A percentile compares a stretch with the other conserved stretches of the same genome.
These are phyloP conservation scores for Nettapus auritus DNA, from an alignment of 2,113 vertebrate species.

Conservation along the genomic window DNA sequence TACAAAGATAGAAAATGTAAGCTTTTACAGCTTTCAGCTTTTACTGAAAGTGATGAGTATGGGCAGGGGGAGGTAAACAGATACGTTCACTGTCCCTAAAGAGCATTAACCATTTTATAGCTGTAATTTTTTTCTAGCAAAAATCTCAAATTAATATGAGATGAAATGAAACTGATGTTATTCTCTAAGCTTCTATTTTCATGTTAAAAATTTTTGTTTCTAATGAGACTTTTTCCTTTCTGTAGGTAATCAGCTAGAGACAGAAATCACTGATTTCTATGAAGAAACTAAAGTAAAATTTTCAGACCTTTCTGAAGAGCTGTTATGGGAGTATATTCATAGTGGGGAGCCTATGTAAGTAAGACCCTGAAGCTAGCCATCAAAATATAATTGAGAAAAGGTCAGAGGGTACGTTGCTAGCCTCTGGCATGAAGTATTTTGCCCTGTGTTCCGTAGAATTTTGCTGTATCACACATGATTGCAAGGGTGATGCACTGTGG, in stretches of 20 bases:
- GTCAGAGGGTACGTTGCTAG: background rate
- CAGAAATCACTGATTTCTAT: conserved; percentile 83
- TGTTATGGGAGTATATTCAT: conserved; percentile 94
- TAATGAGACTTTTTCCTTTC: background rate
- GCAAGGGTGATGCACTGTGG: background rate
- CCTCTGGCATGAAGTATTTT: background rate
- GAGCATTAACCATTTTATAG: background rate
- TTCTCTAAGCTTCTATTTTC: background rate
- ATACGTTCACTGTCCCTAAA: background rate
- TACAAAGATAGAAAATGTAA: background rate
- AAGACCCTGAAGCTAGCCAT: background rate
- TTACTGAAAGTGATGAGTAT: background rate
- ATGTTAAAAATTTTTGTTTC: background rate
- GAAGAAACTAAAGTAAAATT: conserved; percentile 96
- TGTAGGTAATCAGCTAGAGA: conserved; percentile 76
- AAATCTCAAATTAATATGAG: background rate
- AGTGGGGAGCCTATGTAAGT: conserved; percentile 97
- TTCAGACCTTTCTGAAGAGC: conserved; percentile 91
- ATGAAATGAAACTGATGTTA: background rate
- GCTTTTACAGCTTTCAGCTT: background rate
- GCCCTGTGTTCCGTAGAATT: background rate
- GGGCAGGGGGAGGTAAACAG: background rate
- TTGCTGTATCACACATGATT: background rate
- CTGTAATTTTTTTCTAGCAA: background rate
- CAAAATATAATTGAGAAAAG: background rate